Base-by-base conservation (phyloP, 1,140 invertebrate genomes). In the Andricus grossulariae region DNA sequence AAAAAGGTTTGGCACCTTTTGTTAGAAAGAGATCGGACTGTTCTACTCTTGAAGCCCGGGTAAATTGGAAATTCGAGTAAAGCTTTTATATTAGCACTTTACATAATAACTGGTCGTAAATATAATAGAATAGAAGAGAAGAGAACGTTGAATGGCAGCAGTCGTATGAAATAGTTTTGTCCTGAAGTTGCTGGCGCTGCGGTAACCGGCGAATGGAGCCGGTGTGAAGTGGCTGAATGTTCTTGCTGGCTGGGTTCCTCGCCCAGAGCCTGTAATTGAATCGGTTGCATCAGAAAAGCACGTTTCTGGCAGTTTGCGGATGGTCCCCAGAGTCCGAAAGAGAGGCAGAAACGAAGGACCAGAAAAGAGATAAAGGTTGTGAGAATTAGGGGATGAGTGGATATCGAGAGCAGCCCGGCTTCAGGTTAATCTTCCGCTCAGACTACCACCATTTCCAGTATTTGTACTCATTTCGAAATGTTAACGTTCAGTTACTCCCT, bases 261-360 rank as follows among this genome's bases (percentile, higher is more conserved):
- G 60, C 32, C 32, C 60, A 16, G 60, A 66, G 60, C 60, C 39
- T 66, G 60, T 66, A 66, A 66, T 66, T 66, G 60, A 66, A 66
- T 66, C 60, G 60, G 60, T 66, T 45, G 60, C 60, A 66, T 66
- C 60, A 66, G 60, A 66, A 66, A 66, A 66, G 60, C 60, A 66
- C 60, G 60, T 66, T 66, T 66, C 60, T 66, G 32, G 25, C 60
- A 66, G 60, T 66, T 66, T 66, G 60, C 60, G 60, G 60, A 66
- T 66, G 60, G 25, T 66, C 60, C 60, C 60, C 32, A 39, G 60
- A n/a, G 60, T 39, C 13, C 32, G 25, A 66, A 32, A 45, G 60
- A 66, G 60, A 66, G 25, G 13, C 19, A 66, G 25, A 60, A 60
- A 15, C 60, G 60, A 66, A 66, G 32, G 60, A 66, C 60, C 60